These are phyloP conservation scores for Calephelis nemesis DNA, from an alignment of 1,140 invertebrate genomes.

Conservation along the genomic window DNA sequence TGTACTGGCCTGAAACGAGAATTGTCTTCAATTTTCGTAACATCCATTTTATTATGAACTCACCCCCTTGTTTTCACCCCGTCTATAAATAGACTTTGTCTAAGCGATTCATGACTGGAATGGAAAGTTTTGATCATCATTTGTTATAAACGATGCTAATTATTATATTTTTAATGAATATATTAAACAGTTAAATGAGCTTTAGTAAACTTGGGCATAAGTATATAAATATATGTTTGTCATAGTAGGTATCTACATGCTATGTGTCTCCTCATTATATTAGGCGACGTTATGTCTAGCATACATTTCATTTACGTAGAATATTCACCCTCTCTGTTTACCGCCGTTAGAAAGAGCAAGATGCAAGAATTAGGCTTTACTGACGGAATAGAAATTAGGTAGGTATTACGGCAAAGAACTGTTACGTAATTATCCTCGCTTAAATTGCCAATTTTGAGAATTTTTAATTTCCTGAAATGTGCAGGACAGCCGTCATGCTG, in stretches of 20 bases:
- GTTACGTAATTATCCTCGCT: neutral
- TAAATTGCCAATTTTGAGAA: too few species aligned
- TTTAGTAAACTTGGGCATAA: neutral
- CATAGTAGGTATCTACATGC: neutral
- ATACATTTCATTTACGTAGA: constrained; percentile 9
- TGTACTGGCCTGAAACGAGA: constrained; percentile 36
- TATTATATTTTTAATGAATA: too few species aligned
- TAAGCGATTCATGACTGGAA: neutral
- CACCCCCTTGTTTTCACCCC: constrained; percentile 25
- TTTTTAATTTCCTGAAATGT: too few species aligned
- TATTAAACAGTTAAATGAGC: neutral
- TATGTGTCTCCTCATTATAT: constrained; percentile 1
- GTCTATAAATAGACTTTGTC: constrained; percentile 21
- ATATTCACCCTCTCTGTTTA: neutral
- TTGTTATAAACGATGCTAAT: neutral
- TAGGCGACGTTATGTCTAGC: constrained; percentile 8
- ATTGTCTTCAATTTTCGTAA: constrained; percentile 29
- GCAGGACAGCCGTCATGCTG: too few species aligned
- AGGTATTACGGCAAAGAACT: neutral
- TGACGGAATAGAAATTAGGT: neutral
- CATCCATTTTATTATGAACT: constrained; percentile 23
- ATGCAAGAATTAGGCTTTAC: neutral
- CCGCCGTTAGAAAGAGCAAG: neutral
- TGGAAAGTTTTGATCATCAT: neutral
- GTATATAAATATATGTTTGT: too few species aligned